Conservation (phyloP, 2,797 vertebrate genomes). For the Microhierax caerulescens region DNA sequence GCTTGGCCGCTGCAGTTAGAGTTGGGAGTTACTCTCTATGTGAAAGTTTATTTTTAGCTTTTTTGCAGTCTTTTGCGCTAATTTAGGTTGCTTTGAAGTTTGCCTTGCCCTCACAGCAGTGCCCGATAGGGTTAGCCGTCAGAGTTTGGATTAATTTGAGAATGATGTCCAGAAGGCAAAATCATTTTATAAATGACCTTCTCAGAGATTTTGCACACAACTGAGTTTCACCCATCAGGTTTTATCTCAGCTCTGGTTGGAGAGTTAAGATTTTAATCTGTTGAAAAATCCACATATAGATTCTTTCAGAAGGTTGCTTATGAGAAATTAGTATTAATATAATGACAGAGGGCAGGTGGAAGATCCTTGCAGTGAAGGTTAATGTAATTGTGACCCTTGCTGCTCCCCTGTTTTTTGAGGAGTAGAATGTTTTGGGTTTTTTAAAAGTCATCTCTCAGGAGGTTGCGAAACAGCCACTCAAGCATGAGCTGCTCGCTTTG, state of each 20-base stretch:
- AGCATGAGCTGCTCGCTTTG: not conserved
- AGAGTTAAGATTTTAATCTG: constrained; percentile 30
- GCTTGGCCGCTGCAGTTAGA: not conserved
- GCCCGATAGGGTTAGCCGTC: not conserved
- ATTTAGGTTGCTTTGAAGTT: constrained; percentile 38
- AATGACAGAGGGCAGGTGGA: not conserved
- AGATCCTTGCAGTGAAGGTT: not conserved
- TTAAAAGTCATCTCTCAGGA: not conserved
- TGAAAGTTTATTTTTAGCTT: not conserved
- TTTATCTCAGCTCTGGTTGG: not conserved
- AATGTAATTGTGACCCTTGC: not conserved
- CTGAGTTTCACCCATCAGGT: not conserved
- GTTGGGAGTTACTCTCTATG: not conserved
- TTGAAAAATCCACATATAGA: constrained; percentile 14
- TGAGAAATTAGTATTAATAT: constrained; percentile 23
- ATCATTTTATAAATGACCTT: constrained; percentile 14
- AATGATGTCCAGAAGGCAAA: constrained; percentile 21
- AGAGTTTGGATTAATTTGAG: constrained; percentile 20
- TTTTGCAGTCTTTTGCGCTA: not conserved
- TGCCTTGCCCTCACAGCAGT: not conserved
- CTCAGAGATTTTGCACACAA: constrained; percentile 13
- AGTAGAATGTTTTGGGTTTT: not conserved
- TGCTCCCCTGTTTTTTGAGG: not conserved
- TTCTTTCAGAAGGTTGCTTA: not conserved
- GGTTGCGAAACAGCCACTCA: not conserved